A percentile compares a stretch with the other conserved stretches of the same genome.
Conservation (phyloP, 2,113 vertebrate species). For the Stigmatopora argus region DNA sequence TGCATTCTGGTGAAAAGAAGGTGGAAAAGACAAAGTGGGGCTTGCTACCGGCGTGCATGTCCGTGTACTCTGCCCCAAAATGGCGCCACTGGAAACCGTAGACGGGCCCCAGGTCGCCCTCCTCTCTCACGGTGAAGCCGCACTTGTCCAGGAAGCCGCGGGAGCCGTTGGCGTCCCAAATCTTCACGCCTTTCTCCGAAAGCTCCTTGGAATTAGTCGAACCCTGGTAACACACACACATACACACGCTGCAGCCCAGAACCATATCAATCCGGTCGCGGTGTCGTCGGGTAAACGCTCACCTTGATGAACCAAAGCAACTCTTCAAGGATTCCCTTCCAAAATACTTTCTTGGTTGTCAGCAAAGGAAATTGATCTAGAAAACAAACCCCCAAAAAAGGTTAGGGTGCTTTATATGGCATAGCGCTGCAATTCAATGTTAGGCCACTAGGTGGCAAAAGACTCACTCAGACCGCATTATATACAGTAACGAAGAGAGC, state of each 20-base stretch:
- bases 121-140: constrained; percentile 82
- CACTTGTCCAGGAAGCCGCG: constrained; percentile 84
- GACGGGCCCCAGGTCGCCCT: constrained; percentile 92
- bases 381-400: constrained; percentile 14
- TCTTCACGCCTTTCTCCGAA: constrained; percentile 88
- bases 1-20: background rate
- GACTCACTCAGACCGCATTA: background rate
- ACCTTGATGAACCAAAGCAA: constrained; percentile 97
- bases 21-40: background rate
- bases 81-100: constrained; percentile 99
- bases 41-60: constrained; percentile 81
- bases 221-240: constrained; percentile 68
- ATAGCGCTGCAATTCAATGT: background rate
- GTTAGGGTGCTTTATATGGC: too few relatives aligned
- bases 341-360: constrained; percentile 92
- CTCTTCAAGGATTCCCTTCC: constrained; percentile 93
- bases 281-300: background rate
- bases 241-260: background rate
- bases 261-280: too few relatives aligned
- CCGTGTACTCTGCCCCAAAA: constrained; percentile 90
- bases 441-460: background rate
- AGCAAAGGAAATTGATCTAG: constrained; percentile 89
- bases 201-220: constrained; percentile 95
- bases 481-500: too few relatives aligned
- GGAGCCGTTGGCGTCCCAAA: constrained; percentile 96